Conservation (phyloP, 2,888 invertebrate species). For the Sipunculus nudus region DNA sequence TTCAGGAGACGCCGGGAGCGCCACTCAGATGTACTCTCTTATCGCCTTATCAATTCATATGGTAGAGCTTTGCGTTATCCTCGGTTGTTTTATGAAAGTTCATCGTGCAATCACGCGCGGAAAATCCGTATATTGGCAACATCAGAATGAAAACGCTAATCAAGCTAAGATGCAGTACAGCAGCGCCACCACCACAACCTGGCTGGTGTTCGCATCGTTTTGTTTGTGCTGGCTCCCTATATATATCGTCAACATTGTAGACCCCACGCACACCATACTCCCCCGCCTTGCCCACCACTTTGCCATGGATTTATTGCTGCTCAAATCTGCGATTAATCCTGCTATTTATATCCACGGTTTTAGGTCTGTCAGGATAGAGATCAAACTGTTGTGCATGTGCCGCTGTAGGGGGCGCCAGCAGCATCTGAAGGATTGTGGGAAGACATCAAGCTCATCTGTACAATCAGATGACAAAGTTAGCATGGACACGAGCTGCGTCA, state of each 20-base stretch:
- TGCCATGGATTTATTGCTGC: slow-evolving; percentile 34
- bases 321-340: slow-evolving; percentile 38
- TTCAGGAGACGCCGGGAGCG: neutral
- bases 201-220: slow-evolving; percentile 21
- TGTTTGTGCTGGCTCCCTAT: slow-evolving; percentile 32
- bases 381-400: slow-evolving; percentile 29
- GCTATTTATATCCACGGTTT: slow-evolving; percentile 34
- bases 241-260: slow-evolving; percentile 31
- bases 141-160: slow-evolving; percentile 2
- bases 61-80: slow-evolving; percentile 18
- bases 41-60: slow-evolving; percentile 21
- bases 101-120: slow-evolving; percentile 31
- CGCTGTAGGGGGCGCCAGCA: too few relatives aligned
- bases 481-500: too few relatives aligned
- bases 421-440: too few relatives aligned
- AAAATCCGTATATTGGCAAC: neutral
- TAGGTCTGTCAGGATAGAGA: slow-evolving; percentile 28
- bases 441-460: too few relatives aligned
- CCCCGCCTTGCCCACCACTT: slow-evolving; percentile 20
- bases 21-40: slow-evolving; percentile 6
- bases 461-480: too few relatives aligned
- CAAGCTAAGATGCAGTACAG: slow-evolving; percentile 13
- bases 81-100: slow-evolving; percentile 22
- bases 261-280: slow-evolving; percentile 19
- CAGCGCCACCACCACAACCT: slow-evolving; percentile 18